These are phyloP conservation scores for Danaus melanippus DNA, from an alignment of 1,140 invertebrate genomes.

Conservation along the genomic window DNA sequence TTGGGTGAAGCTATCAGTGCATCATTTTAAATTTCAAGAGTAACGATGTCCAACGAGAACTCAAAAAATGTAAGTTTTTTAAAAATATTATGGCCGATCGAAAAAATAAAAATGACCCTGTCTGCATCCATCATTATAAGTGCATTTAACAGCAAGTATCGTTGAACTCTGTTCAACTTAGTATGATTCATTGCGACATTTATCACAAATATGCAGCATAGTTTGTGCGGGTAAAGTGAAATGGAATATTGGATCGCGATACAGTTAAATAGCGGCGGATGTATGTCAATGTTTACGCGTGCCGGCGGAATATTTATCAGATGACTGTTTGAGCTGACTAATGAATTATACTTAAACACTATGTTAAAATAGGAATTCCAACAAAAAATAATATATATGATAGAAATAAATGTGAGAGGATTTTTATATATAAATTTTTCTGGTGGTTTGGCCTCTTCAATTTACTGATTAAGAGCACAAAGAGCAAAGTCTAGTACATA, in stretches of 20 bases:
- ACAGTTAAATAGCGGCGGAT: conserved; percentile 43
- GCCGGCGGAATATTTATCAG: conserved; percentile 34
- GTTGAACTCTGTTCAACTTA: not conserved
- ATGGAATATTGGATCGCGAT: conserved; percentile 28
- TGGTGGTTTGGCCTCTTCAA: too few relatives aligned
- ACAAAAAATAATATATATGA: too few relatives aligned
- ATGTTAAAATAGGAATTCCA: too few relatives aligned
- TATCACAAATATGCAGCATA: conserved; percentile 12
- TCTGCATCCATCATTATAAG: conserved; percentile 1
- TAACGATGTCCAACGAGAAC: conserved; percentile 37
- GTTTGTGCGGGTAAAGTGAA: conserved; percentile 29
- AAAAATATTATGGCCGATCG: conserved; percentile 7
- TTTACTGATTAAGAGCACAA: too few relatives aligned
- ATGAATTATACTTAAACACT: conserved; percentile 1
- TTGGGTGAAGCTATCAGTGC: too few relatives aligned
- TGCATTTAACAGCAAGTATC: not conserved
- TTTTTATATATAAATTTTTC: too few relatives aligned
- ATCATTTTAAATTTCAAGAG: not conserved
- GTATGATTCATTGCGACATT: conserved; percentile 13
- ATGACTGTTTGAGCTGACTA: conserved; percentile 19
- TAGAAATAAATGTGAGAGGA: too few relatives aligned
- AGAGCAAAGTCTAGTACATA: too few relatives aligned
- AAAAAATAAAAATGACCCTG: too few relatives aligned
- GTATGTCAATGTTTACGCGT: conserved; percentile 48
- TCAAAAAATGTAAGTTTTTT: conserved; percentile 42